Evolutionary conservation across 2,888 invertebrate genomes (phyloP), one percentile per base, ranked within the genome.

Genomic region (Spodoptera littoralis): DNA sequence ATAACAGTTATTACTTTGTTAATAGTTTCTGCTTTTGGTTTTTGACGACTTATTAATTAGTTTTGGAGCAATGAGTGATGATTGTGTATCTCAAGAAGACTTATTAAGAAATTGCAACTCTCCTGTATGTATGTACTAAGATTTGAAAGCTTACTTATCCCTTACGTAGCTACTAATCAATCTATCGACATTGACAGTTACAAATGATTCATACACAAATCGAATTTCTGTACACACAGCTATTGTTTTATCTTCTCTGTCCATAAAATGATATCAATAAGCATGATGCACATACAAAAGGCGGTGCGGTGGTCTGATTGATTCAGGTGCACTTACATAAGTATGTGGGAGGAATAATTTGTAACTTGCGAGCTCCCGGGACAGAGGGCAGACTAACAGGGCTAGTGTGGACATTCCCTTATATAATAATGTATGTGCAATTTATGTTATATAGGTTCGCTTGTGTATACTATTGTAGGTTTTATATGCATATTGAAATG

Each of bases 321-420:
- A 94, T 93, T 92, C 93, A 91, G 93, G 91, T 92, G 93, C 92
- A 92, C 89, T 90, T 90, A 92, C 88, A 88, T 85, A 88, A 90
- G 86, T 88, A 90, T 89, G 92, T 92, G 90, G 94, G 94, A 89
- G 94, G 94, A 93, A 94, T 94, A 94, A 93, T 92, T 92, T 93
- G 92, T 92, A 85, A 84, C 85, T 84, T 88, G 84, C 79, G 83
- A 77, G 91, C 91, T 92, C 84, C 91, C 89, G 92, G 84, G 81
- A 81, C 71, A 60, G 71, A 66, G 64, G 76, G 71, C 78, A 74
- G 56, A 24, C 8, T 56, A 67, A 56, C 65, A 76, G 66, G 70
- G 57, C 63, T 85, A 84, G 64, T 79, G 49, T 88, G 88, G 92
- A 92, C 55, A 11, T 51, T 49, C 36, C 36, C 9, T 36, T 55